phyloP scores from a whole-genome alignment of 2,113 vertebrate genomes.

The Stomatorhinus ivindoensis region DNA sequence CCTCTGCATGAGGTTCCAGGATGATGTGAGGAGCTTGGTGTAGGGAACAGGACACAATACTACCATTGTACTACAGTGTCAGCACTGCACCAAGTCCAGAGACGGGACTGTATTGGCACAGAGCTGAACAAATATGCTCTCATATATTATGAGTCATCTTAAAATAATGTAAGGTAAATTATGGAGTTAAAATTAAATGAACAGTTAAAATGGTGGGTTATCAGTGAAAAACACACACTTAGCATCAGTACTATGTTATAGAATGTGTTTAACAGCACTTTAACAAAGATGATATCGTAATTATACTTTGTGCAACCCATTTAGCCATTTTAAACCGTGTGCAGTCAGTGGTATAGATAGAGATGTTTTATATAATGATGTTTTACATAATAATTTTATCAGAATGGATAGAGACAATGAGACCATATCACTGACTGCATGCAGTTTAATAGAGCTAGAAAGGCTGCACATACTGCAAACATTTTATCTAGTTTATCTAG shows the following conservation, averaged over 20 bases:
- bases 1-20: constrained; percentile 39
- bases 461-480: background rate
- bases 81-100: background rate
- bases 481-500: background rate
- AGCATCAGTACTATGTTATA: background rate
- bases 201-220: background rate
- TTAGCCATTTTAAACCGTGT: background rate
- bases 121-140: background rate
- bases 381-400: background rate
- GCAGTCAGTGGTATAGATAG: background rate
- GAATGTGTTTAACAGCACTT: background rate
- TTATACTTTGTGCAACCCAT: background rate
- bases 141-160: background rate
- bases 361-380: background rate
- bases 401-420: background rate
- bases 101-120: background rate
- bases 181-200: background rate
- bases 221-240: background rate
- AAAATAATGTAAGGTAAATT: background rate
- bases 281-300: background rate
- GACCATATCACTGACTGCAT: background rate
- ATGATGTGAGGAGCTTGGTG: constrained; percentile 40
- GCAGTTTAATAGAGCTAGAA: background rate
- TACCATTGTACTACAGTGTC: constrained; percentile 42
- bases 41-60: constrained; percentile 49